Evolutionary conservation across 2,797 vertebrate genomes (phyloP), one percentile per base, ranked within the genome.

Genomic region (Brachymystax lenok): DNA sequence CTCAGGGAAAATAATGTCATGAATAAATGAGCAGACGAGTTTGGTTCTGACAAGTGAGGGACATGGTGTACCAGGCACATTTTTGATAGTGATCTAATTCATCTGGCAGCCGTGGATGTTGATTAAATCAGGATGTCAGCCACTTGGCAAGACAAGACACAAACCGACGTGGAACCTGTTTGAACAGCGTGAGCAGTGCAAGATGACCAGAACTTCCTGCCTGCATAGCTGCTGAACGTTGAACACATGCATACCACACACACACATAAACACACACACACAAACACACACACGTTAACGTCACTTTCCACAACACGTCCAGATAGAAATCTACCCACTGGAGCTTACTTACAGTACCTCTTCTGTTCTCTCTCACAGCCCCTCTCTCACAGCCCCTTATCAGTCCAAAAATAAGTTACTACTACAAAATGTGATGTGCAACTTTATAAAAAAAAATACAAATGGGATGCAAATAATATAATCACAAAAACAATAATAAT

Each of bases 61-160:
- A 94, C 93, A 87, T 76, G 88, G 89, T 76, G 87, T 92, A 92
- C 92, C 91, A 88, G 84, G 86, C 92, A 90, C 93, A 92, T 94
- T 95, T 95, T 92, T 94, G 94, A 95, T 94, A 92, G 91, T 84
- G 93, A 95, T 95, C 94, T 95, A 93, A 95, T 94, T 94, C 93
- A 91, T 93, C 89, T 94, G 94, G 93, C 93, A 94, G 93, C 89
- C 87, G 84, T 85, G 93, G 91, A 94, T 94, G 93, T 93, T 94
- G 94, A 95, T 95, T 94, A 93, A 93, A 94, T 95, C 93, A 92
- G 93, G 93, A 93, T 89, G 93, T 94, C 95, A 93, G 93, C 90
- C 91, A 92, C 93, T 94, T 94, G 94, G 95, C 93, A 91, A 94
- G 94, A 95, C 90, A 84, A 92, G 93, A 93, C 93, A 87, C 86